These are phyloP conservation scores for Falco berigora DNA, from an alignment of 2,797 vertebrate genomes.

Conservation along the genomic window DNA sequence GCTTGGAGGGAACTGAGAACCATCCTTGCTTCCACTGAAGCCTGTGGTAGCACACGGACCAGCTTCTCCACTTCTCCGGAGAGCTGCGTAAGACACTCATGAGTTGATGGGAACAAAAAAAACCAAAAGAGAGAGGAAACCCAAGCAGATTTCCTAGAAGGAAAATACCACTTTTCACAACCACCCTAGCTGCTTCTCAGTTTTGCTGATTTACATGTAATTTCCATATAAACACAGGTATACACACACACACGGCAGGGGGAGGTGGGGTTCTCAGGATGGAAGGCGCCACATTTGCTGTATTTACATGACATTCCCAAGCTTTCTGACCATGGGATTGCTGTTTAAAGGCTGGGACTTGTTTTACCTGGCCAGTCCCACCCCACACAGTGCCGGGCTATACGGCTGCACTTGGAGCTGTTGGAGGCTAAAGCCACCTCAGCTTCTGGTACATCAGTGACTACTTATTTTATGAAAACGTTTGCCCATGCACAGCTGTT, in stretches of 20 bases:
- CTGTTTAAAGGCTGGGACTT: background rate
- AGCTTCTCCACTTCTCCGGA: background rate
- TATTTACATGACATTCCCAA: background rate
- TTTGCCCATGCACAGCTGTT: background rate
- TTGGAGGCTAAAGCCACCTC: background rate
- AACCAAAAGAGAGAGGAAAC: background rate
- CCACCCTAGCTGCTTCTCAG: background rate
- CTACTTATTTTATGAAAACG: background rate
- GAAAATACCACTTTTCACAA: background rate
- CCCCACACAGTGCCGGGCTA: background rate
- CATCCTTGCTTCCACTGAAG: background rate
- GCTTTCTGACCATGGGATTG: background rate
- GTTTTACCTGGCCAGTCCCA: background rate
- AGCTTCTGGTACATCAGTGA: background rate
- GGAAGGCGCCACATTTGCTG: background rate
- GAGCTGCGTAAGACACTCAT: background rate
- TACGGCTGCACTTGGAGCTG: background rate
- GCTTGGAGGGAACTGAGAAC: background rate
- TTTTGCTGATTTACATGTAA: background rate
- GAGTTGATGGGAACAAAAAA: background rate
- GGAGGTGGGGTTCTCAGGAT: background rate
- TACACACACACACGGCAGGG: accelerated
- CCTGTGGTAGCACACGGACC: background rate
- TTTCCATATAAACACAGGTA: background rate
- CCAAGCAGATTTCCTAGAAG: background rate